These are phyloP conservation scores for Zonotrichia leucophrys DNA, from an alignment of 2,113 vertebrate genomes.

Conservation along the genomic window DNA sequence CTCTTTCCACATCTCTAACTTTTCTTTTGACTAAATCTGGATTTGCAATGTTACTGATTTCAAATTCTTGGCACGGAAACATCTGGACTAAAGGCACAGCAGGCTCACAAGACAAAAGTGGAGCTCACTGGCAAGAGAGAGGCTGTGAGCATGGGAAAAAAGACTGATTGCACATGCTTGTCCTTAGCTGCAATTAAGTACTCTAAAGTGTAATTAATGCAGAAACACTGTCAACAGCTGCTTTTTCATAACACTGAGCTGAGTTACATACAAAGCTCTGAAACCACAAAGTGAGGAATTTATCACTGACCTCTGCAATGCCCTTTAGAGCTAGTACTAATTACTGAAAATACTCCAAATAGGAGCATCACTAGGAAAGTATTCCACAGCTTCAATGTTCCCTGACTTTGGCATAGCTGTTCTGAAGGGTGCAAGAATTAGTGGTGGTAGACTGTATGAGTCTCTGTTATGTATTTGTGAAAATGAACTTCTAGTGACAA, in stretches of 20 bases:
- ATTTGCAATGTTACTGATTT: neutral
- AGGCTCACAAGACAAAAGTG: neutral
- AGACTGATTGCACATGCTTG: neutral
- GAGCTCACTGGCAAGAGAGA: neutral
- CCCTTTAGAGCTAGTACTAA: neutral
- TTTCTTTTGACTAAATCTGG: conserved; percentile 2
- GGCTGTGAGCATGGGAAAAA: neutral
- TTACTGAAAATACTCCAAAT: neutral
- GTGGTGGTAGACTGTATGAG: neutral
- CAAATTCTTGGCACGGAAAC: neutral
- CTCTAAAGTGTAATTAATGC: neutral
- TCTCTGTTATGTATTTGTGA: neutral
- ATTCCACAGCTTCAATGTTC: neutral
- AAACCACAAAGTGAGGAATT: neutral
- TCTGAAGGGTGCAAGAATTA: neutral
- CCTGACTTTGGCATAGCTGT: neutral
- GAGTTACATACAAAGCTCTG: neutral
- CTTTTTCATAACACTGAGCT: neutral
- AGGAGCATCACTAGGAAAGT: neutral
- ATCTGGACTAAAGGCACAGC: conserved; percentile 18
- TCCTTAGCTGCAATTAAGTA: neutral
- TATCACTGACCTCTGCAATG: neutral
- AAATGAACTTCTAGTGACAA: neutral
- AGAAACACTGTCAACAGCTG: conserved; percentile 34
- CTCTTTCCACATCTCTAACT: neutral